Evolutionary conservation across 2,888 invertebrate genomes (phyloP).

Genomic region (Trachelus troglodyta): DNA sequence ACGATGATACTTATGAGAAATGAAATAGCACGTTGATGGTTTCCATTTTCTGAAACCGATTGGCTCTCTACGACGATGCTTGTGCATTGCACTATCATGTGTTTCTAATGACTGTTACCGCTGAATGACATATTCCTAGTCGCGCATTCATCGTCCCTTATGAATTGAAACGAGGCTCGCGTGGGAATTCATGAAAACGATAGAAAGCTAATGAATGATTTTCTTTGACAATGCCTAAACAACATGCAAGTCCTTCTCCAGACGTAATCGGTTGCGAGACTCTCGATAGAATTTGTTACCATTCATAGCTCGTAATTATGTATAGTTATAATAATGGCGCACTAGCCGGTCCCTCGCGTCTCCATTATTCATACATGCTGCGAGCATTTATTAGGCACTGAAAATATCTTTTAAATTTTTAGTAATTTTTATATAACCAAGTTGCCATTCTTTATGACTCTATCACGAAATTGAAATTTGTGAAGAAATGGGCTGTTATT

Average conservation of each 20-base stretch:
- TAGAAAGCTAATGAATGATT: background rate
- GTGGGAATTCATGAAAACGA: background rate
- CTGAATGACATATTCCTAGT: background rate
- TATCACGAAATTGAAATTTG: too few species aligned
- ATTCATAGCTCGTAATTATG: background rate
- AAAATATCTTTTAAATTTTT: background rate
- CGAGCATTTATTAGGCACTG: background rate
- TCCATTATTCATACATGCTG: background rate
- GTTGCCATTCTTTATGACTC: too few species aligned
- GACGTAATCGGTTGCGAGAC: background rate
- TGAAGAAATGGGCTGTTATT: too few species aligned
- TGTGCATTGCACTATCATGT: background rate
- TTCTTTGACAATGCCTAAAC: background rate
- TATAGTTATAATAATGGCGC: background rate
- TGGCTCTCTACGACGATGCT: background rate
- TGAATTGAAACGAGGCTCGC: background rate
- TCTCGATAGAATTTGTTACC: background rate
- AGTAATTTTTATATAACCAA: background rate
- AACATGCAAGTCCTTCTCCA: background rate
- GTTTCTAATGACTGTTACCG: background rate
- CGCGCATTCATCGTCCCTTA: background rate
- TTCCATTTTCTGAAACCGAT: background rate
- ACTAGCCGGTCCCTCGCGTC: background rate
- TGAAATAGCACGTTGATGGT: background rate
- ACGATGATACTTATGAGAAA: background rate